Evolutionary conservation across 2,113 vertebrate species (phyloP).

Genomic region (Pleuronectes platessa): DNA sequence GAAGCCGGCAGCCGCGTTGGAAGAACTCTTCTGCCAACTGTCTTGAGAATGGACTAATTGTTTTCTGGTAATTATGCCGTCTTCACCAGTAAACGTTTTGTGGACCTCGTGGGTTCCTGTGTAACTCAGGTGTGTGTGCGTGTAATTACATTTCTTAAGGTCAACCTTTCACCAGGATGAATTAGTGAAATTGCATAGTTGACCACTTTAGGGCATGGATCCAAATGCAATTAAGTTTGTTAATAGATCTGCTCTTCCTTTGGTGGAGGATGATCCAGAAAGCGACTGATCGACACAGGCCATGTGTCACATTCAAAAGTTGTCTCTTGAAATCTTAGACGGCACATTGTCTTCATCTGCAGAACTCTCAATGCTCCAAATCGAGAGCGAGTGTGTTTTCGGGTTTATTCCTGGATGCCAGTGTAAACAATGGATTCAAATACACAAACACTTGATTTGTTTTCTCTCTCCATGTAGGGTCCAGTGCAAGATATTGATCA

Average conservation of each 20-base stretch:
- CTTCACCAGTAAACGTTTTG: slow-evolving; percentile 81
- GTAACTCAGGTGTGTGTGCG: slow-evolving; percentile 84
- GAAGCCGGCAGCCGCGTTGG: slow-evolving; percentile 55
- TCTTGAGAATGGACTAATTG: slow-evolving; percentile 77
- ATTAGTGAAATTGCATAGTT: slow-evolving; percentile 87
- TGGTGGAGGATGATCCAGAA: slow-evolving; percentile 64
- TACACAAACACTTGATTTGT: slow-evolving; percentile 71
- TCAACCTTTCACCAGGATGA: slow-evolving; percentile 86
- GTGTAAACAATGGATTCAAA: slow-evolving; percentile 55
- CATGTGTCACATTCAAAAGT: slow-evolving; percentile 25
- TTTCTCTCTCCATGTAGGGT: slow-evolving; percentile 67
- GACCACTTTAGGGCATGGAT: slow-evolving; percentile 84
- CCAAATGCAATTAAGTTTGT: slow-evolving; percentile 85
- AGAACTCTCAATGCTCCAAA: slow-evolving; percentile 38
- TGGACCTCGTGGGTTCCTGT: slow-evolving; percentile 78
- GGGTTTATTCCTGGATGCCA: slow-evolving; percentile 38
- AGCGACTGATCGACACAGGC: slow-evolving; percentile 58
- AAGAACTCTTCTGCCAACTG: slow-evolving; percentile 57
- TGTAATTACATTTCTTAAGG: slow-evolving; percentile 88
- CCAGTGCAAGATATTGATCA: slow-evolving; percentile 80
- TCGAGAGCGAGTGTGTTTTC: slow-evolving; percentile 19
- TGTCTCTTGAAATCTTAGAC: neutral
- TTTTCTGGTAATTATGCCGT: slow-evolving; percentile 84
- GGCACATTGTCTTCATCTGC: neutral
- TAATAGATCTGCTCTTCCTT: slow-evolving; percentile 79